Conservation (phyloP, 1,140 invertebrate genomes). For the Drosophila rhopaloa region DNA sequence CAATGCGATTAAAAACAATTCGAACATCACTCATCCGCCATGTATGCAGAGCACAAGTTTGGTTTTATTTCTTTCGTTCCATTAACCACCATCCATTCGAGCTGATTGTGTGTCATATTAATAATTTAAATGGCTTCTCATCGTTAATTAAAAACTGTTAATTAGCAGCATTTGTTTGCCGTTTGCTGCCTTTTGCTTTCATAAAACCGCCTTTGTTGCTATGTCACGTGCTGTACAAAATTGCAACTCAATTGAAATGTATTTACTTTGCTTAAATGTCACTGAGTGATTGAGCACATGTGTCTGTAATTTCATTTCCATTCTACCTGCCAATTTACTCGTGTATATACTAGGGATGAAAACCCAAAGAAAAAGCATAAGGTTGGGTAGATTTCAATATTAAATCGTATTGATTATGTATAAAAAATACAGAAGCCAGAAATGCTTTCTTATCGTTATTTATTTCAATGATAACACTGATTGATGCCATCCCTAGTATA, state of each 20-base stretch:
- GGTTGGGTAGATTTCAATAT: neutral
- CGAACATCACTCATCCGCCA: slow-evolving; percentile 71
- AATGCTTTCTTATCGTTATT: too few species aligned
- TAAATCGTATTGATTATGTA: too few species aligned
- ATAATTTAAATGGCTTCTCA: slow-evolving; percentile 39
- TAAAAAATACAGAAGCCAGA: too few species aligned
- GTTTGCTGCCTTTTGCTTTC: slow-evolving; percentile 45
- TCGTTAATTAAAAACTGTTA: slow-evolving; percentile 75
- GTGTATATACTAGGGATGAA: slow-evolving; percentile 1
- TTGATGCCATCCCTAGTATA: slow-evolving; percentile 4
- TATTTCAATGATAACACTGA: neutral
- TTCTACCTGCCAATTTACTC: slow-evolving; percentile 29
- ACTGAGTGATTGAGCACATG: slow-evolving; percentile 40
- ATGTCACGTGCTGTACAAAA: slow-evolving; percentile 63
- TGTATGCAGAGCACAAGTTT: slow-evolving; percentile 41
- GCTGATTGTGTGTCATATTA: slow-evolving; percentile 38
- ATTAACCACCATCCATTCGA: slow-evolving; percentile 55
- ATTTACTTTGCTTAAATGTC: slow-evolving; percentile 47
- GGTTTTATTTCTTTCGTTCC: slow-evolving; percentile 23
- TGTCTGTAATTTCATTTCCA: slow-evolving; percentile 34
- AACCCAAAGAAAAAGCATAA: neutral
- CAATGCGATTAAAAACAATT: slow-evolving; percentile 29
- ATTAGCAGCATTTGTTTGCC: slow-evolving; percentile 66
- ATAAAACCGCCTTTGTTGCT: slow-evolving; percentile 46
- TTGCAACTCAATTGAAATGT: slow-evolving; percentile 36